Evolutionary conservation across 2,888 invertebrate species (phyloP).

Genomic region (Stenolophus ochropezus): DNA sequence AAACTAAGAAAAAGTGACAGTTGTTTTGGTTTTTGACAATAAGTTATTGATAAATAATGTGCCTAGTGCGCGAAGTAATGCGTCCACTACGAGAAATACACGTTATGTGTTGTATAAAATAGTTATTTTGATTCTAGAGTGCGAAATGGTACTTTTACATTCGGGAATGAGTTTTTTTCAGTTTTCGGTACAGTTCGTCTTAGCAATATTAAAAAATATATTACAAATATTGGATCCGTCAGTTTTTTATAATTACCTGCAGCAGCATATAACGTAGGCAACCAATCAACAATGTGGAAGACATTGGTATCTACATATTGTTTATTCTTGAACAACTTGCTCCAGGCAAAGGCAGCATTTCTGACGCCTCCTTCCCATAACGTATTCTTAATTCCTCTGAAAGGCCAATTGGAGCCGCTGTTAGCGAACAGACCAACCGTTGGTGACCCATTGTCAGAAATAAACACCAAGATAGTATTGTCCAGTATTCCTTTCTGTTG

Average conservation of each 20-base stretch:
- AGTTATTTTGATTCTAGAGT: too few species aligned
- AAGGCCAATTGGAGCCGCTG: slow-evolving; percentile 85
- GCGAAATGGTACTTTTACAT: too few species aligned
- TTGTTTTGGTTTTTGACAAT: too few species aligned
- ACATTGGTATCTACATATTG: slow-evolving; percentile 78
- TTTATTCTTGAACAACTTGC: slow-evolving; percentile 75
- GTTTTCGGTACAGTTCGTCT: too few species aligned
- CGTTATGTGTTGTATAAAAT: too few species aligned
- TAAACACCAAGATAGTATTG: slow-evolving; percentile 89
- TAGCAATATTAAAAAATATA: too few species aligned
- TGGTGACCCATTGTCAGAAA: slow-evolving; percentile 92
- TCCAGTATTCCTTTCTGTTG: slow-evolving; percentile 81
- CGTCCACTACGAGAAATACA: too few species aligned
- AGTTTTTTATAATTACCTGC: slow-evolving; percentile 62
- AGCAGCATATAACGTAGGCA: slow-evolving; percentile 80
- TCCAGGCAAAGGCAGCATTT: slow-evolving; percentile 85
- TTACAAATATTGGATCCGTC: too few species aligned
- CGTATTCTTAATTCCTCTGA: slow-evolving; percentile 87
- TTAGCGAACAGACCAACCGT: slow-evolving; percentile 79
- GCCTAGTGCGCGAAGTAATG: too few species aligned
- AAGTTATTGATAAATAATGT: too few species aligned
- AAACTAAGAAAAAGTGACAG: too few species aligned
- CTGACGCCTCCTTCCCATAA: slow-evolving; percentile 91
- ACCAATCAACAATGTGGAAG: slow-evolving; percentile 89
- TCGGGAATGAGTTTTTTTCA: too few species aligned